Evolutionary conservation across 2,113 vertebrate genomes (phyloP), one percentile per base, ranked within the genome.

Genomic region (Saguinus midas): DNA sequence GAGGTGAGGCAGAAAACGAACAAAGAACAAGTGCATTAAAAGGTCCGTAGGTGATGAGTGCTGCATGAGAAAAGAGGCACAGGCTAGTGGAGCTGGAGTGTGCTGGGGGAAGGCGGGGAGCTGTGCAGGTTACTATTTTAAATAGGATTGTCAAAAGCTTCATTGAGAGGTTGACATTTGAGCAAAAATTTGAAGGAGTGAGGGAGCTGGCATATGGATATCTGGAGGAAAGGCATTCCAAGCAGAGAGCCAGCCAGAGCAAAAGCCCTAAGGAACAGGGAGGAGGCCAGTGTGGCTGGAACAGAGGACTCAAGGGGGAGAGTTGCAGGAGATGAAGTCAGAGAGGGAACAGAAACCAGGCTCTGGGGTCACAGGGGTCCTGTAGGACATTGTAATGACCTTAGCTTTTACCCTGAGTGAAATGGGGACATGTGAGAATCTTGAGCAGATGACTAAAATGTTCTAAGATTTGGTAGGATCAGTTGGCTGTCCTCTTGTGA

Each of bases 81-180:
- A 32, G 50, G 76, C 50, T 32, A 37, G 17, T 0, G 3, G 11
- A 58, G 87, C 14, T n/a, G 66, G 50, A 27, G 78, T 4, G 4
- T 0, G 12, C 72, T 18, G 52, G 32, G 23, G 6, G 50, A 29
- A 21, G 87, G 3, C 12, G 12, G 45, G 35, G 52, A 40, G 64
- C 82, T 13, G 3, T 72, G 40, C 6, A 35, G 3, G 32, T 48
- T 78, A 45, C 87, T 82, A 17, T 94, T 93, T 40, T 87, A 92
- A 91, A 82, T 23, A 57, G n/a, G 68, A 55, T 27, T 88, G 92
- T 75, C 61, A 78, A 13, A 40, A 68, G 82, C 50, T 58, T 78
- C 10, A 8, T 58, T 91, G 80, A 83, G 75, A 85, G 84, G 85
- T 35, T 76, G 88, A 95, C 85, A 58, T 70, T 25, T 70, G 58